Percentiles rank a stretch among this genome's conserved stretches.
phyloP scores from a whole-genome alignment of 2,888 invertebrate species.

The Eubasilissa splendida region DNA sequence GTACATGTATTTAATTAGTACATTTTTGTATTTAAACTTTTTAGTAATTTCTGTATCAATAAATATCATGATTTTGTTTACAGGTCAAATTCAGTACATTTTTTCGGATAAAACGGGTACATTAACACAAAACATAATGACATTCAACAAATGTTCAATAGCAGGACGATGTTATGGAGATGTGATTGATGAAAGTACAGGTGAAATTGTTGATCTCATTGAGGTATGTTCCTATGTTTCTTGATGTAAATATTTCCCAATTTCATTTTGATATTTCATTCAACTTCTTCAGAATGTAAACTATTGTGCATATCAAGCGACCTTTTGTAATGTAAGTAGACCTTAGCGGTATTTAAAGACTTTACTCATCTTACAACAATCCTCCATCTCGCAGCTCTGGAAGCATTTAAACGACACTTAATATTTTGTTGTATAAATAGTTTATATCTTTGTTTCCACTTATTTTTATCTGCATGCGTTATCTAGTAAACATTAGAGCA shows the following conservation, averaged over 20 bases:
- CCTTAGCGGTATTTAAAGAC: neutral
- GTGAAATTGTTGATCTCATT: conserved; percentile 88
- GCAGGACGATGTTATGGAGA: conserved; percentile 94
- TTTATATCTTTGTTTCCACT: conserved; percentile 3
- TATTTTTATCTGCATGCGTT: conserved; percentile 24
- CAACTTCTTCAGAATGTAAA: conserved; percentile 13
- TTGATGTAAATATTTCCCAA: conserved; percentile 6
- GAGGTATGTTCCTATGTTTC: conserved; percentile 76
- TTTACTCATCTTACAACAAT: conserved; percentile 5
- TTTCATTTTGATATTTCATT: conserved; percentile 7
- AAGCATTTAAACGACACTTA: neutral
- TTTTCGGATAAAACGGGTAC: conserved; percentile 99
- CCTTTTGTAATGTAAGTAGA: conserved; percentile 25
- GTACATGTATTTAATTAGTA: too few species aligned
- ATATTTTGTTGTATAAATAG: conserved; percentile 23
- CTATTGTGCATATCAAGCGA: neutral
- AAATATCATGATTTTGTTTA: conserved; percentile 8
- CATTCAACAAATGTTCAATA: conserved; percentile 99
- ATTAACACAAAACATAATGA: conserved; percentile 99
- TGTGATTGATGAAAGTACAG: conserved; percentile 87
- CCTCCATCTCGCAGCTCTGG: neutral
- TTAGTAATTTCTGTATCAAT: too few species aligned
- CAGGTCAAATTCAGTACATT: conserved; percentile 97
- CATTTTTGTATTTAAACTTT: too few species aligned
- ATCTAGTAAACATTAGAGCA: conserved; percentile 21